phyloP scores from a whole-genome alignment of 2,797 vertebrate genomes.

The Anguilla obscura region DNA sequence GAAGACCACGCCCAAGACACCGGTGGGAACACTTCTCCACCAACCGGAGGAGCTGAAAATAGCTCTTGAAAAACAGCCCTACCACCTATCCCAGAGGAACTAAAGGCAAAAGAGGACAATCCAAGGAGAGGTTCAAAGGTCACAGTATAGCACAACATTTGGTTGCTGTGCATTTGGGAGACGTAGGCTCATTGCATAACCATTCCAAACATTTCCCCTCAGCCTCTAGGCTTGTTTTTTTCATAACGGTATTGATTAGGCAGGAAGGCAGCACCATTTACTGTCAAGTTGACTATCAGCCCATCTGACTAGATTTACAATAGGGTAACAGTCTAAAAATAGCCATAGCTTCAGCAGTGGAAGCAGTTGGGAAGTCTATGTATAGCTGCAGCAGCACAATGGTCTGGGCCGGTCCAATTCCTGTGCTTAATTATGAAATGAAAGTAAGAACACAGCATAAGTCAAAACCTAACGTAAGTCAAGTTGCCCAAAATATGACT shows the following conservation, averaged over 20 bases:
- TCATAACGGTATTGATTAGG: not conserved
- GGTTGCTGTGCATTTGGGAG: not conserved
- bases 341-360: not conserved
- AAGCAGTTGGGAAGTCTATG: slow-evolving; percentile 3
- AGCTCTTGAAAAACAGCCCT: slow-evolving; percentile 31
- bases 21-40: slow-evolving; percentile 34
- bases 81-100: not conserved
- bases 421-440: not conserved
- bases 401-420: not conserved
- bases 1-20: slow-evolving; percentile 26
- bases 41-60: slow-evolving; percentile 36
- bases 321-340: slow-evolving; percentile 1
- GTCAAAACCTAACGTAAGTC: not conserved
- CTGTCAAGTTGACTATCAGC: not conserved
- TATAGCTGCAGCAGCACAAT: slow-evolving; percentile 25
- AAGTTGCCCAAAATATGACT: not conserved
- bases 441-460: not conserved
- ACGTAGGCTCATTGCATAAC: not conserved
- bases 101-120: slow-evolving; percentile 14
- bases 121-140: not conserved
- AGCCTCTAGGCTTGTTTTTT: not conserved
- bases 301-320: not conserved
- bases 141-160: not conserved
- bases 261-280: not conserved
- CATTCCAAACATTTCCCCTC: not conserved